Base-by-base conservation (phyloP, 53 echinoderm and acorn worm genomes). In the Astropecten irregularis region DNA sequence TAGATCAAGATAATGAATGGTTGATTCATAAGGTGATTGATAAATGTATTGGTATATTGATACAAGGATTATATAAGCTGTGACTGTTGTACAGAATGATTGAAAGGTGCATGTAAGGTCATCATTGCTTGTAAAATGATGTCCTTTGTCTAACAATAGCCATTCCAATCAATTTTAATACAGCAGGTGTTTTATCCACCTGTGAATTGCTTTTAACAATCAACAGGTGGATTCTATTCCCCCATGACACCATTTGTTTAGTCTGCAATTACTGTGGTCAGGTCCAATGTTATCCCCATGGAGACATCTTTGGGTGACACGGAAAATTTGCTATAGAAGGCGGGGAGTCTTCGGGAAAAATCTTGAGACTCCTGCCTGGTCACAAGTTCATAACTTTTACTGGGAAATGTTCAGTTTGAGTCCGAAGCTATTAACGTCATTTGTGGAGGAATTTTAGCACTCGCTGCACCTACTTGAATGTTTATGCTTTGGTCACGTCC, bases 181-280 rank as follows among this genome's bases (percentile, higher is more conserved):
- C 46, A 42, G 56, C 63, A 79, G 79, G 79, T 79, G 74, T 57
- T 55, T 62, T 8, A 26, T 59, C 42, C 79, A 47, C 71, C 47
- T 47, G 47, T 79, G 47, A 79, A 39, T 61, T 21, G 32, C 18
- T 44, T 48, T 42, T n/a, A 79, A 62, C 79, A 30, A 60, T 30
- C 32, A 79, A 79, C 79, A 79, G 79, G 79, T 79, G 79, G 60
- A 61, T 59, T 79, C 61, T 31, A 51, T 71, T 46, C 55, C 21
- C 48, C 79, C 36, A 52, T 79, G 79, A 61, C 63, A 79, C 30
- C 32, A n/a, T 32, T 62, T 79, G 79, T 79, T 79, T 79, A 79
- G 79, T 61, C 79, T 79, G 48, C 62, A 60, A 30, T 46, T 62
- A 60, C 57, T 40, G 25, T 26, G n/a, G 47, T 79, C 62, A 62